Evolutionary conservation across 1,140 invertebrate genomes (phyloP), one percentile per base, ranked within the genome.

Genomic region (Lasaia peninsularis): DNA sequence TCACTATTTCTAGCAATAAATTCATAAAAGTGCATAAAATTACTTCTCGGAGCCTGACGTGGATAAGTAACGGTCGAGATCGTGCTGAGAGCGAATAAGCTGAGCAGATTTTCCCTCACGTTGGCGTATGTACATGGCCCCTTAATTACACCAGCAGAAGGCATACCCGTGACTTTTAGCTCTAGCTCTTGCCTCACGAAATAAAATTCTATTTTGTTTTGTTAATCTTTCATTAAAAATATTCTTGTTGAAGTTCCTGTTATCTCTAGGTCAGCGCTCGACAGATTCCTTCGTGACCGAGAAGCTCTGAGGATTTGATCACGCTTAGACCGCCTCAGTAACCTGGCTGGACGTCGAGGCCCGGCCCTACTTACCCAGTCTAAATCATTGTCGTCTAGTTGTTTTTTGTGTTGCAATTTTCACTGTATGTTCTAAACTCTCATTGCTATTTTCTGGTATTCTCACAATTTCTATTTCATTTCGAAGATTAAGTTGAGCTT

Each of bases 221-320:
- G 66, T 65, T 0, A 68, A 50, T 9, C 66, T 32, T 44, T 68
- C 59, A 32, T 68, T 64, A 40, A 60, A 58, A 24, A 56, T 64
- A 24, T 58, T 28, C 14, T 44, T 35, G 24, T 10, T 10, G 2
- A 52, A 11, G 1, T 21, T 12, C 59, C 56, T 6, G 54, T n/a
- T 14, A 52, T 16, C 2, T 44, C 14, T 1, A 61, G 11, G 32
- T 56, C 53, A 9, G 48, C 1, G 3, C 32, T 61, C 7, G 3
- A 21, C 0, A 56, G 10, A 20, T 56, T 52, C 24, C 21, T 51
- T 16, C 49, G 16, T 11, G 33, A 35, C 40, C 40, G 52, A n/a
- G 56, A 14, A 12, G 56, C 33, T 37, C 51, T 51, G 11, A 58
- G 18, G 2, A 58, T 24, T 6, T 24, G 3, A 24, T 24, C 7